A percentile compares a stretch with the other conserved stretches of the same genome.
Evolutionary conservation across 2,888 invertebrate genomes (phyloP).

Genomic region (Cerastoderma edule): DNA sequence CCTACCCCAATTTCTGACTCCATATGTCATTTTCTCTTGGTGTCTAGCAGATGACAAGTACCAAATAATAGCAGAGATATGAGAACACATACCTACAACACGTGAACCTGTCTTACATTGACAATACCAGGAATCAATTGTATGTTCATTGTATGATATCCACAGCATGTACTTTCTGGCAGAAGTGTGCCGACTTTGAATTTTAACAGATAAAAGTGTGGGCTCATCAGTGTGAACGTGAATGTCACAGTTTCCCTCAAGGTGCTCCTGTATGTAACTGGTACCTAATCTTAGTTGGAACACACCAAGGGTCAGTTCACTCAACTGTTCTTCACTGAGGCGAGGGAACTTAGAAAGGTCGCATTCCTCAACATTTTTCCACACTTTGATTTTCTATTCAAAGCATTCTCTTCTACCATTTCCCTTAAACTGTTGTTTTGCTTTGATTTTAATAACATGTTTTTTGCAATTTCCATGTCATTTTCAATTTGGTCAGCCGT

Average conservation of each 20-base stretch:
- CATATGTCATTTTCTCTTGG: not conserved
- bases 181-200: conserved; percentile 4
- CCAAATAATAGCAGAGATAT: not conserved
- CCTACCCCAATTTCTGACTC: not conserved
- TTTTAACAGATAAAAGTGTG: not conserved
- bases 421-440: conserved; percentile 23
- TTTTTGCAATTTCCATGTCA: conserved; percentile 11
- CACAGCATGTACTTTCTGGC: not conserved
- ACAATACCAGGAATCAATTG: conserved; percentile 9
- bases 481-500: conserved; percentile 5
- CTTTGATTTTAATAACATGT: conserved; percentile 25
- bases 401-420: conserved; percentile 21
- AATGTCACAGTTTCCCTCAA: conserved; percentile 6
- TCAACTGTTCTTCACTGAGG: not conserved
- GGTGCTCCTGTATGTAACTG: conserved; percentile 4
- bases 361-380: conserved; percentile 19
- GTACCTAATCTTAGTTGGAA: not conserved
- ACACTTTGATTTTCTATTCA: conserved; percentile 20
- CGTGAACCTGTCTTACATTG: conserved; percentile 8
- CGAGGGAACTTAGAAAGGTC: not conserved
- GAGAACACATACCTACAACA: no score
- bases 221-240: not conserved
- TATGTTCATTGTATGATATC: not conserved
- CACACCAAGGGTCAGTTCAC: not conserved
- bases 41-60: not conserved